Evolutionary conservation across 2,113 vertebrate species (phyloP).

Genomic region (Hypocryptadius cinnamomeus): DNA sequence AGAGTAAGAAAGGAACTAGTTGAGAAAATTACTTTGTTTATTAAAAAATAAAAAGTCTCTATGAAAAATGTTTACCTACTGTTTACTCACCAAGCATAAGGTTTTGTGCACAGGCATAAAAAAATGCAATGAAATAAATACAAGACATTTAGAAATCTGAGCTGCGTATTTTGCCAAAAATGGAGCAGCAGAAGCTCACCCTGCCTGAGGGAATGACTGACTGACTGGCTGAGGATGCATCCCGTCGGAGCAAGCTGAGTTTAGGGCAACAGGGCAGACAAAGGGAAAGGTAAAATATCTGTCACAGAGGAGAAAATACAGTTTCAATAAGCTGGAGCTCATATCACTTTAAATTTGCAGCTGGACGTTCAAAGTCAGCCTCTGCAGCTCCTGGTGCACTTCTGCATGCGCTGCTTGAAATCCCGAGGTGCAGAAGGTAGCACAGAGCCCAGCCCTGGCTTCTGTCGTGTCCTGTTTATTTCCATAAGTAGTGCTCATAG

Average conservation of each 20-base stretch:
- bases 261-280: neutral
- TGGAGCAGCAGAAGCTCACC: constrained; percentile 30
- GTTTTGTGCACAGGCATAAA: constrained; percentile 43
- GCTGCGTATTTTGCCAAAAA: constrained; percentile 54
- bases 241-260: neutral
- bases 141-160: constrained; percentile 62
- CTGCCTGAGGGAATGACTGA: constrained; percentile 23
- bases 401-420: neutral
- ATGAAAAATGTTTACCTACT: constrained; percentile 41
- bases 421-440: neutral
- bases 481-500: neutral
- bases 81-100: constrained; percentile 56
- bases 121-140: constrained; percentile 37
- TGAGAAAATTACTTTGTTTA: constrained; percentile 22
- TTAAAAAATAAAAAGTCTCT: constrained; percentile 33
- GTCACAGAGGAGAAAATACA: neutral
- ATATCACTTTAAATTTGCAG: neutral
- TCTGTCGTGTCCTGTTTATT: neutral
- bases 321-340: neutral
- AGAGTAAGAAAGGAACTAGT: neutral
- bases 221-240: neutral
- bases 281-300: neutral
- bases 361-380: constrained; percentile 8
- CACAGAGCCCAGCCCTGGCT: neutral
- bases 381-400: neutral